Evolutionary conservation across 2,113 vertebrate species (phyloP).

Genomic region (Alligator sinensis): DNA sequence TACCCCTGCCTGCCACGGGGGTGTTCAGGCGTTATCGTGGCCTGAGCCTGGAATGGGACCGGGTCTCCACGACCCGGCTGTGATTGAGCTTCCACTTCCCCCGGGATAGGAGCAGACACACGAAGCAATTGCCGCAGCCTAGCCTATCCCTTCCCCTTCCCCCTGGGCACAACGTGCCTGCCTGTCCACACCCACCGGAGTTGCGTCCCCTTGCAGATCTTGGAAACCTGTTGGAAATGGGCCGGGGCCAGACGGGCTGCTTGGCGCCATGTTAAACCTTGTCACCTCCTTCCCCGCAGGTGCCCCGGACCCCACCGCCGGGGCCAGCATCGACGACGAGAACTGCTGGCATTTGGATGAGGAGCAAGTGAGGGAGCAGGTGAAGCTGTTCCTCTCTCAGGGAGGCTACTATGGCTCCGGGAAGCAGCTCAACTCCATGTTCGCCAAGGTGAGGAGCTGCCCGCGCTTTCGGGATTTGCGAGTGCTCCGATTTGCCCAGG

Average conservation of each 20-base stretch:
- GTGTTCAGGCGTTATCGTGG: no score
- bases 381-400: constrained; percentile 98
- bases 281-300: constrained; percentile 74
- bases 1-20: no score
- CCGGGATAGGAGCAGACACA: no score
- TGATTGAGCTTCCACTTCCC: no score
- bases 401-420: constrained; percentile 98
- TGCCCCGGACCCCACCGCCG: constrained; percentile 96
- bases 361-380: constrained; percentile 97
- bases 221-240: no score
- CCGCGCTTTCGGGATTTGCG: background rate
- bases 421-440: constrained; percentile 99
- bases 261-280: background rate
- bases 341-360: constrained; percentile 99
- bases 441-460: constrained; percentile 91
- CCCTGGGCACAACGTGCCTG: no score
- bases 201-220: no score
- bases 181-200: no score
- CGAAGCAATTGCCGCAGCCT: background rate
- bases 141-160: background rate
- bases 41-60: no score
- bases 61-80: no score
- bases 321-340: constrained; percentile 96
- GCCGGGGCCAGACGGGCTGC: no score
- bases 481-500: no score